phyloP scores from a whole-genome alignment of 2,113 vertebrate species.

The Ceyx melanurus region DNA sequence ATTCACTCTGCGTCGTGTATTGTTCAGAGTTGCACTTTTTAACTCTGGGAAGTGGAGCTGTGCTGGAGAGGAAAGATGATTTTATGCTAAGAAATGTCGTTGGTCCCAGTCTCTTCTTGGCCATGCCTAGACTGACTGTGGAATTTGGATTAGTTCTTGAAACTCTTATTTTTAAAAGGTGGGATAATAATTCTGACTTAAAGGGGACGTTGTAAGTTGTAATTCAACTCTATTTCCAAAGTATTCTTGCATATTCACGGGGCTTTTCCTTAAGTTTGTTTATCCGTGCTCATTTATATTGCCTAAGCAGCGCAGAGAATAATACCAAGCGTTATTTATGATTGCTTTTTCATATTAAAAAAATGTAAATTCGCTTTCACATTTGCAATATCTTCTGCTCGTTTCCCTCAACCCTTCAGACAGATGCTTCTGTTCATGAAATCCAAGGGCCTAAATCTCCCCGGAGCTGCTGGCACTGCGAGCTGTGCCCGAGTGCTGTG shows the following conservation, averaged over 20 bases:
- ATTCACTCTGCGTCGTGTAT: fast-evolving
- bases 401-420: neutral
- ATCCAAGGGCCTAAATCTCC: neutral
- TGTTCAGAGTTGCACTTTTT: neutral
- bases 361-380: neutral
- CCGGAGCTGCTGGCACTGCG: fast-evolving
- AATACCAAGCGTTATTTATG: neutral
- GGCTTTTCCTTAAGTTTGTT: neutral
- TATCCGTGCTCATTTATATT: neutral
- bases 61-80: neutral
- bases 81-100: neutral
- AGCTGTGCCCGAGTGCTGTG: neutral
- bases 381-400: neutral
- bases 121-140: neutral
- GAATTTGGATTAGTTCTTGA: neutral
- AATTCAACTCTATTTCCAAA: neutral
- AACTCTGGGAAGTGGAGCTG: neutral
- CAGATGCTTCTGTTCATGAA: neutral
- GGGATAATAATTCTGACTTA: neutral
- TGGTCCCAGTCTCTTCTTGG: neutral
- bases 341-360: neutral
- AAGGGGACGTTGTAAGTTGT: neutral
- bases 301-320: neutral
- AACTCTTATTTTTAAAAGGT: neutral
- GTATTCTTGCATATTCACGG: neutral